Evolutionary conservation across 2,113 vertebrate genomes (phyloP).

Genomic region (Eidolon helvum): DNA sequence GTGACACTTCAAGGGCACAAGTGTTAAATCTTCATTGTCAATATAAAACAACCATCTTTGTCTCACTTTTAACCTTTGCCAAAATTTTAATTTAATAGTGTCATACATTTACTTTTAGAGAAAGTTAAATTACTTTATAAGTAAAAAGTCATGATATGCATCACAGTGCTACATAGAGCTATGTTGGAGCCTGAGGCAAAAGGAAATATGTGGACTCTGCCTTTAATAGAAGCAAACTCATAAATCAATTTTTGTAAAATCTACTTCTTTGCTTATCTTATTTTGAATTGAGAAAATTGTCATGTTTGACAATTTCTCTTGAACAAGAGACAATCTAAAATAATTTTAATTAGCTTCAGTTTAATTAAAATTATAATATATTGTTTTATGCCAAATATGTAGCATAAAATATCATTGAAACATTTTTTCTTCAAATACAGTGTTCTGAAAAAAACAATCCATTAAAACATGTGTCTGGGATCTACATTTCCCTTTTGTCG

Average conservation of each 20-base stretch:
- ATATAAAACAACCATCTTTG: not conserved
- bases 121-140: not conserved
- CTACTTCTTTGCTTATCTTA: not conserved
- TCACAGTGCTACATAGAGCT: not conserved
- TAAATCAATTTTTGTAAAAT: not conserved
- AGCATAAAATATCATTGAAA: not conserved
- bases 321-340: not conserved
- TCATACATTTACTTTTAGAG: not conserved
- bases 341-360: not conserved
- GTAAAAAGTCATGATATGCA: not conserved
- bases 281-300: not conserved
- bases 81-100: constrained; percentile 26
- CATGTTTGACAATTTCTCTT: not conserved
- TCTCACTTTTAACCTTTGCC: not conserved
- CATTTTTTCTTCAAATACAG: not conserved
- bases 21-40: not conserved
- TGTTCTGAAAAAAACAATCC: not conserved
- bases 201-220: not conserved
- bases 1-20: not conserved
- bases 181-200: not conserved
- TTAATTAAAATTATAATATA: constrained; percentile 17
- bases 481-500: not conserved
- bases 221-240: not conserved
- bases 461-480: not conserved
- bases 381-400: not conserved